Evolutionary conservation across 2,113 vertebrate species (phyloP).

Genomic region (Ivindomyrus marchei): DNA sequence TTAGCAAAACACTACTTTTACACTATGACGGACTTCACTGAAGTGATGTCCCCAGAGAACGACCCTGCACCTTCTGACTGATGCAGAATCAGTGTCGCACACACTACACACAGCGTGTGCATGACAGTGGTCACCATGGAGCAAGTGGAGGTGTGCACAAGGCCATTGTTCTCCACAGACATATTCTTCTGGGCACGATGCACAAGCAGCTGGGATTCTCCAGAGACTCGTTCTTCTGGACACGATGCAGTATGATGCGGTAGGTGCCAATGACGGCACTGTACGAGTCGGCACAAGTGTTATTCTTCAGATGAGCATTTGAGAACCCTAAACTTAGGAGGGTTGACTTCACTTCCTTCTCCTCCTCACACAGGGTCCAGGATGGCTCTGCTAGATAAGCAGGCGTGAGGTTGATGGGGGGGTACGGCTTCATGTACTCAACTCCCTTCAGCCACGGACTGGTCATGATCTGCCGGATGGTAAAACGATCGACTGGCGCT

Average conservation of each 20-base stretch:
- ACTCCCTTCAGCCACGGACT: slow-evolving; percentile 56
- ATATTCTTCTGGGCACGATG: slow-evolving; percentile 46
- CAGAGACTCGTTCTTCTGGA: slow-evolving; percentile 53
- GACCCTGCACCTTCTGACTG: background rate
- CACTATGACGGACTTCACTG: background rate
- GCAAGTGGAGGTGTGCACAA: background rate
- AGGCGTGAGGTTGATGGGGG: slow-evolving; percentile 42
- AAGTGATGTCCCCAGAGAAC: background rate
- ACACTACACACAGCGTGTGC: background rate
- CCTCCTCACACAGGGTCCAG: slow-evolving; percentile 46
- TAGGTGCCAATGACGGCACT: slow-evolving; percentile 61
- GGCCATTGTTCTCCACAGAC: slow-evolving; percentile 27
- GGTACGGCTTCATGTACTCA: slow-evolving; percentile 47
- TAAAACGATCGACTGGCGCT: slow-evolving; percentile 52
- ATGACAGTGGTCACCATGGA: background rate
- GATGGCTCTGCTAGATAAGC: slow-evolving; percentile 42
- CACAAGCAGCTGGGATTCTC: slow-evolving; percentile 49
- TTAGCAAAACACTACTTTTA: background rate
- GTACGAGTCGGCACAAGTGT: slow-evolving; percentile 43
- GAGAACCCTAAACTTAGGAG: slow-evolving; percentile 50
- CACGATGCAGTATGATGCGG: slow-evolving; percentile 59
- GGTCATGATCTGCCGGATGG: slow-evolving; percentile 45
- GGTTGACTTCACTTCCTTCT: slow-evolving; percentile 52
- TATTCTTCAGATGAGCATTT: slow-evolving; percentile 53
- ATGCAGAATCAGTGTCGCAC: background rate